These are phyloP conservation scores for Miltochrista miniata DNA, from an alignment of 2,888 invertebrate species.

Conservation along the genomic window DNA sequence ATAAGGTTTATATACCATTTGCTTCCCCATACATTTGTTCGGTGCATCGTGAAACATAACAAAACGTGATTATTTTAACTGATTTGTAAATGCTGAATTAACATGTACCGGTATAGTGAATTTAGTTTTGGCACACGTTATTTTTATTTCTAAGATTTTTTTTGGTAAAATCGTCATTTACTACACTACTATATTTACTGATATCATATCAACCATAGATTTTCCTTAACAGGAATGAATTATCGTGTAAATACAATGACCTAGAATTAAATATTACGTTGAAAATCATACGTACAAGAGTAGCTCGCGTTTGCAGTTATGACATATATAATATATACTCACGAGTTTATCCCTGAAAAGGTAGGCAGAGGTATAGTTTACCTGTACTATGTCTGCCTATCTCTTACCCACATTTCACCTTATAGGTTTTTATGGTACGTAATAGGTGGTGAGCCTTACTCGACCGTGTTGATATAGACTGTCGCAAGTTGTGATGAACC, in stretches of 20 bases:
- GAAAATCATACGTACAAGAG: too few species aligned
- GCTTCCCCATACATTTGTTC: slow-evolving; percentile 27
- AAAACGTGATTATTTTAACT: slow-evolving; percentile 59
- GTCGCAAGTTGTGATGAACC: too few species aligned
- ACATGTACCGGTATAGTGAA: slow-evolving; percentile 43
- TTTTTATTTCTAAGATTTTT: slow-evolving; percentile 11
- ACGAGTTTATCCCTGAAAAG: too few species aligned
- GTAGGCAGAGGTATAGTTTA: too few species aligned
- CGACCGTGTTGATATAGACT: too few species aligned
- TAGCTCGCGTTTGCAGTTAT: too few species aligned
- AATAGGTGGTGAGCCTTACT: too few species aligned
- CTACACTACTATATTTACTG: slow-evolving; percentile 5
- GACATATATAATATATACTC: too few species aligned
- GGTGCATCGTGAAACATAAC: slow-evolving; percentile 33
- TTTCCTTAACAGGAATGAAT: slow-evolving; percentile 1
- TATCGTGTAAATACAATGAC: not conserved
- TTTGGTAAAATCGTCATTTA: slow-evolving; percentile 5
- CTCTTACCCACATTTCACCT: too few species aligned
- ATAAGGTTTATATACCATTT: slow-evolving; percentile 65
- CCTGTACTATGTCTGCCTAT: too few species aligned
- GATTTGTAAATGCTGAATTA: slow-evolving; percentile 48
- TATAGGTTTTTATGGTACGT: too few species aligned
- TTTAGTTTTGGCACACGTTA: slow-evolving; percentile 7
- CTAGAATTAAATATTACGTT: not conserved
- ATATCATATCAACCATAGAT: slow-evolving; percentile 4